Evolutionary conservation across 1,140 invertebrate species (phyloP), one percentile per base, ranked within the genome.

Genomic region (Rhagoletis pomonella): DNA sequence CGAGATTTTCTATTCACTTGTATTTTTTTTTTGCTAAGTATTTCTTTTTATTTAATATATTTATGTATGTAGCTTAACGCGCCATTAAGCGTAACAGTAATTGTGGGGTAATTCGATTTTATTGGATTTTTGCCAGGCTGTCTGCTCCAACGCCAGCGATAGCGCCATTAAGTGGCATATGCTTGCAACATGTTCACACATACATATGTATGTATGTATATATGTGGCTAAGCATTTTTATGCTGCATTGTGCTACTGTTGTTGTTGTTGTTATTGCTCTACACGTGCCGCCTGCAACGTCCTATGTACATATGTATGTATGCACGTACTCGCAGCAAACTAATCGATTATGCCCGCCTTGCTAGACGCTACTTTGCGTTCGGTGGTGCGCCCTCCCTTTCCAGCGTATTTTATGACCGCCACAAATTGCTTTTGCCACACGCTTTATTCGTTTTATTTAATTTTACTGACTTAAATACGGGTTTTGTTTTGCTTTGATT

Each of bases 61-160:
- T 50, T 73, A 42, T 47, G 50, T 50, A 1, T 55, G 47, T 47
- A 9, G 47, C 73, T 81, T 81, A 81, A 81, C 73, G 73, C 73
- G 4, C 87, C 44, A 87, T 87, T 87, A 87, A 67, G 55, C 39
- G 81, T 85, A 29, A 87, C 87, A 87, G 77, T 87, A 85, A 87
- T 87, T 85, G 81, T 10, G 50, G 29, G 29, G 87, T 65, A 81
- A 87, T 87, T 87, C 58, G 85, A 65, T 87, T 87, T 87, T 87
- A 87, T 87, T 87, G 12, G 87, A 87, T 87, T 87, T 87, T 86
- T 77, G 47, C 29, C 59, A 73, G 12, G 60, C 64, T 50, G 50
- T 81, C 73, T 81, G 73, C 73, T 2, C 1, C 73, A 81, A 44
- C 69, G 39, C 14, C 50, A 85, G 73, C 73, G 2, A 1, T 47